Percentiles rank a stretch among this genome's conserved stretches.
Evolutionary conservation across 30 jellyfish, hydroid and myxozoan genomes (phyloP).

Genomic region (Chrysaora quinquecirrha): DNA sequence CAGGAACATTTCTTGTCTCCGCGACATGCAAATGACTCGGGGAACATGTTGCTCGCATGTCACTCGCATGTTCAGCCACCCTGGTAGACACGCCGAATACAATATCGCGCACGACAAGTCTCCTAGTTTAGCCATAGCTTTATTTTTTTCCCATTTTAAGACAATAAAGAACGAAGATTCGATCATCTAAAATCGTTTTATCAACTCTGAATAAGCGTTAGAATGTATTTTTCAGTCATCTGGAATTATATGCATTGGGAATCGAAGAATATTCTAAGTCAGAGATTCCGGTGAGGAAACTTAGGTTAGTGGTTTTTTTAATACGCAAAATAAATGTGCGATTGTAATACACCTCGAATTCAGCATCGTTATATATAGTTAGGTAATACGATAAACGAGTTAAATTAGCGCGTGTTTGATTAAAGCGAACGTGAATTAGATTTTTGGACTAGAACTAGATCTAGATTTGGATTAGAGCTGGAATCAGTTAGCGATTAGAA

Average conservation of each 20-base stretch:
- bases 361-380: not conserved
- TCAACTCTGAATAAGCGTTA: no score
- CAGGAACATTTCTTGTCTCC: no score
- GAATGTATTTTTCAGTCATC: slow-evolving; percentile 54
- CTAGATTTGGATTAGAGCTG: not conserved
- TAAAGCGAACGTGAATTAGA: not conserved
- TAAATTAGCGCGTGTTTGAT: not conserved
- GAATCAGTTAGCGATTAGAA: not conserved
- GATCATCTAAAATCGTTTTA: no score
- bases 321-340: not conserved
- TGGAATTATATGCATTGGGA: slow-evolving; percentile 45
- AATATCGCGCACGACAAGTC: no score
- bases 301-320: slow-evolving; percentile 3
- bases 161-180: no score
- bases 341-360: not conserved
- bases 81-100: no score
- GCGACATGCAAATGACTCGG: no score
- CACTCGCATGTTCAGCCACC: no score
- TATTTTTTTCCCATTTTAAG: no score
- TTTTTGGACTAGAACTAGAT: not conserved
- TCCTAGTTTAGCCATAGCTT: no score
- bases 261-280: not conserved
- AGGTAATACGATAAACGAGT: not conserved
- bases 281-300: slow-evolving; percentile 25
- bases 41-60: no score